Evolutionary conservation across 2,113 vertebrate species (phyloP).

Genomic region (Gasterosteus aculeatus): DNA sequence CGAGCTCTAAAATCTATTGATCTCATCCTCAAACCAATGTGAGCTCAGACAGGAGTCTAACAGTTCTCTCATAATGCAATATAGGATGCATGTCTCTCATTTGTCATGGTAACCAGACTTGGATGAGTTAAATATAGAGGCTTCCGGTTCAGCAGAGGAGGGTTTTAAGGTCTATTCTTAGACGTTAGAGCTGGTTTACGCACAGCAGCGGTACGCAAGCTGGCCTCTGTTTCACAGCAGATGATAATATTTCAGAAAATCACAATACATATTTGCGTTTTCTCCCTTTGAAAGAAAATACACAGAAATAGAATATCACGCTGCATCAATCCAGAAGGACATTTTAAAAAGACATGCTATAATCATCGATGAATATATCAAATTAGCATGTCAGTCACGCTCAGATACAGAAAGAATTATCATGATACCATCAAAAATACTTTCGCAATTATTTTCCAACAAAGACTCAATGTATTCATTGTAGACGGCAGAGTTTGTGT

Average conservation of each 20-base stretch:
- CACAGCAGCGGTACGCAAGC: constrained; percentile 48
- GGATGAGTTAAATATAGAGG: constrained; percentile 77
- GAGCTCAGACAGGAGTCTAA: constrained; percentile 64
- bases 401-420: constrained; percentile 13
- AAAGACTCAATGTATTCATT: not conserved
- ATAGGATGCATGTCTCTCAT: constrained; percentile 70
- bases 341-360: constrained; percentile 7
- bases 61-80: constrained; percentile 70
- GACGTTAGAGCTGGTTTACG: constrained; percentile 63
- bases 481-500: not conserved
- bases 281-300: constrained; percentile 9
- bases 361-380: constrained; percentile 27
- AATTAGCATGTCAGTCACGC: constrained; percentile 32
- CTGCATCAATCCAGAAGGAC: constrained; percentile 17
- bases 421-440: constrained; percentile 22
- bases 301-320: constrained; percentile 2
- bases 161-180: constrained; percentile 77
- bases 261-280: not conserved
- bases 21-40: constrained; percentile 62
- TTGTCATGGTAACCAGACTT: constrained; percentile 76
- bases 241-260: constrained; percentile 38
- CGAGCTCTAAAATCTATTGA: constrained; percentile 58
- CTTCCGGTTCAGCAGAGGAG: constrained; percentile 72
- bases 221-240: constrained; percentile 44
- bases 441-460: not conserved